These are phyloP conservation scores for Caenorhabditis plicata DNA, from an alignment of 2,888 invertebrate species.

Conservation along the genomic window DNA sequence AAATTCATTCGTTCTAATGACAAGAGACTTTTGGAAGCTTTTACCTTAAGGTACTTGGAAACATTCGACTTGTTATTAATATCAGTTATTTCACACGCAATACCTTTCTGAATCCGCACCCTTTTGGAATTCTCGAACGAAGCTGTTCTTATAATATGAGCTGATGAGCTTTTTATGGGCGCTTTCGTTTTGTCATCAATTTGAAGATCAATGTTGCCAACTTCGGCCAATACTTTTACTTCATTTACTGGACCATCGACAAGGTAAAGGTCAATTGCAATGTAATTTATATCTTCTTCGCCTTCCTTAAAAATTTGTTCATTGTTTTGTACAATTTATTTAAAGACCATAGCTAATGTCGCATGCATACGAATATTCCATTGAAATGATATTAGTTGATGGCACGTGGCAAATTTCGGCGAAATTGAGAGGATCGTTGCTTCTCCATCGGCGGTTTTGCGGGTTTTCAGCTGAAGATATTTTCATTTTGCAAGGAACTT, in stretches of 20 bases:
- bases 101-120: conserved; percentile 30
- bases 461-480: conserved; percentile 24
- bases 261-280: conserved; percentile 62
- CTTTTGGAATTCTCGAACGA: conserved; percentile 10
- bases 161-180: conserved; percentile 4
- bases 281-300: conserved; percentile 52
- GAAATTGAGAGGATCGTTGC: conserved; percentile 56
- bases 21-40: neutral
- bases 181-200: no score
- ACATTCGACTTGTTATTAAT: conserved; percentile 44
- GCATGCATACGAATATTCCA: conserved; percentile 61
- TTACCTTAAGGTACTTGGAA: conserved; percentile 40
- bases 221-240: conserved; percentile 37
- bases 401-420: conserved; percentile 62
- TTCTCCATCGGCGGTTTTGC: conserved; percentile 40
- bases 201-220: conserved; percentile 28
- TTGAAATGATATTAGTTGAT: conserved; percentile 63
- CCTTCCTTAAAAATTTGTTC: conserved; percentile 30
- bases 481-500: neutral
- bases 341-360: conserved; percentile 46
- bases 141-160: conserved; percentile 4
- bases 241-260: conserved; percentile 60
- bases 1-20: neutral
- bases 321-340: neutral
- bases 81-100: conserved; percentile 54